Evolutionary conservation across 2,797 vertebrate genomes (phyloP), one percentile per base, ranked within the genome.

Genomic region (Malurus leucopterus): DNA sequence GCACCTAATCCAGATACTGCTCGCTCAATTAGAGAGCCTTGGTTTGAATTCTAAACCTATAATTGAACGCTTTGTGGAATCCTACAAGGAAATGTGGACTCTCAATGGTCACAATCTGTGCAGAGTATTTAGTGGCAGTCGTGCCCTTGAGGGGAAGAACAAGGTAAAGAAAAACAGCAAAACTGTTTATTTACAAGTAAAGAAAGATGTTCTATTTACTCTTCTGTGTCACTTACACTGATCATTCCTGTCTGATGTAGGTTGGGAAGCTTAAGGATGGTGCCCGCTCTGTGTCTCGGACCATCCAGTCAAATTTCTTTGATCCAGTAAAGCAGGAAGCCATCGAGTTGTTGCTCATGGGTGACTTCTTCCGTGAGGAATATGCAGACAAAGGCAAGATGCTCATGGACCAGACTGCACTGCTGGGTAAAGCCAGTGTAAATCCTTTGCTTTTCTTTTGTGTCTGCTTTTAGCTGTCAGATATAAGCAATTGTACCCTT

Each of bases 191-290:
- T 91, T n/a, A 36, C 29, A 46, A 50, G 34, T 62, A 41, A 76
- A 67, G 21, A 62, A 68, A 57, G 34, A 12, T 68, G 8, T 80
- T 43, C 3, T 9, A 1, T 64, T 81, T 70, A 44, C 30, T 70
- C 11, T 46, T 47, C 29, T n/a, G 32, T 44, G 40, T 61, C 43
- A 69, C 50, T 57, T 81, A 34, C 29, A 19, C 59, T 95, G 14
- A 32, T 81, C 11, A 17, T 53, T 40, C 55, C 67, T 55, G 44
- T 86, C 21, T 61, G 24, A 19, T 78, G 49, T 83, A 98, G 97
- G 97, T 97, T 67, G 97, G 97, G 50, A 98, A 98, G 54, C 92
- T 98, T 62, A 98, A 98, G 84, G 98, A 97, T 14, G 96, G 98
- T 11, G 97, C 97, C 38, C 96, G 97, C 9, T 98, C 98, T 43